A percentile compares a stretch with the other conserved stretches of the same genome.
Conservation (phyloP, 2,888 invertebrate species). For the Eretmocerus hayati region DNA sequence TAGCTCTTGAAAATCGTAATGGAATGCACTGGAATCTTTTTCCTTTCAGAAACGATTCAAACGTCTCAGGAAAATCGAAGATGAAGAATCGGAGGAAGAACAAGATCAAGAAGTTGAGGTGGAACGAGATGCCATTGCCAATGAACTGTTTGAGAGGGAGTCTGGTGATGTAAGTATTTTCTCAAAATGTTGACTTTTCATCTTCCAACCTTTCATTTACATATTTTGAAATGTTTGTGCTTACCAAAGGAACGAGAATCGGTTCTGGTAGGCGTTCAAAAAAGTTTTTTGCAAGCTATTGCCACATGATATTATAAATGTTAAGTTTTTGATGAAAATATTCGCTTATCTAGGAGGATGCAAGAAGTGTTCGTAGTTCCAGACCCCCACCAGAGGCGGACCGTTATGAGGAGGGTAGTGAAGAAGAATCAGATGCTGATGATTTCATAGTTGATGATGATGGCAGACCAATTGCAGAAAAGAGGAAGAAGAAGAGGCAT, state of each 20-base stretch:
- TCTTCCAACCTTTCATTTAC: conserved; percentile 22
- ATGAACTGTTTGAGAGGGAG: conserved; percentile 71
- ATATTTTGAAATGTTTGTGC: conserved; percentile 14
- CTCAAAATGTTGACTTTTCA: conserved; percentile 6
- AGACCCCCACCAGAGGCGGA: conserved; percentile 55
- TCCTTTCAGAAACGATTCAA: conserved; percentile 72
- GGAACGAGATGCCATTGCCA: conserved; percentile 82
- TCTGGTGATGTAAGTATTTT: conserved; percentile 71
- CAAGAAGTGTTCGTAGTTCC: conserved; percentile 66
- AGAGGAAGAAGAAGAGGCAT: conserved; percentile 70
- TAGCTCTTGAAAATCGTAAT: not conserved
- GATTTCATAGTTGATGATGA: conserved; percentile 98
- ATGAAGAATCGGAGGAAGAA: conserved; percentile 87
- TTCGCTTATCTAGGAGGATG: conserved; percentile 59
- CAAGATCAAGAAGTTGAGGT: conserved; percentile 67
- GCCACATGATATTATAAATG: not conserved
- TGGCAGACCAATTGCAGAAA: conserved; percentile 77
- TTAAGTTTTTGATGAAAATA: not conserved
- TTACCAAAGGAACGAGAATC: conserved; percentile 29
- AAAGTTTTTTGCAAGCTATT: conserved; percentile 5
- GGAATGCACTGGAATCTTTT: not conserved
- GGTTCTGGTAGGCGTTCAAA: conserved; percentile 31
- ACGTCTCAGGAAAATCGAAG: conserved; percentile 73
- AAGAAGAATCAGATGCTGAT: conserved; percentile 81
- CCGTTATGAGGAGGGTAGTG: conserved; percentile 68